Evolutionary conservation across 2,113 vertebrate species (phyloP), one percentile per base, ranked within the genome.

Genomic region (Dolichotis patagonum): DNA sequence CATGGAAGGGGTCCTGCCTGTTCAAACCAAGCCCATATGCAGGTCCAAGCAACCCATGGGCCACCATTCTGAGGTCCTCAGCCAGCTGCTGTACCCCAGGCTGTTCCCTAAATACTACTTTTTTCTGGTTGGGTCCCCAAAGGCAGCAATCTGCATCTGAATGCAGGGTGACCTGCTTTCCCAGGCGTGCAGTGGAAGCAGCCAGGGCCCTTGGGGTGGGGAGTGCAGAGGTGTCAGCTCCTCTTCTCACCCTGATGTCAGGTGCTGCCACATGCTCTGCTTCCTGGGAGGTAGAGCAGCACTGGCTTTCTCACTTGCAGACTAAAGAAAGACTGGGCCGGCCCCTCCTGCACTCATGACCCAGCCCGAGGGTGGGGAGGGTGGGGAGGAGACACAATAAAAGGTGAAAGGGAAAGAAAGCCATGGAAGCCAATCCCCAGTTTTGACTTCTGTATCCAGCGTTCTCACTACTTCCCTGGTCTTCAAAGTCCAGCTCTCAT

Each of bases 191-290:
- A 24, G 19, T 24, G 5, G 41, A 93, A 43, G 96, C 26, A 80
- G 38, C 69, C 30, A 16, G 43, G 0, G 30, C 80, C 58, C 38
- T 49, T 86, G 49, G 65, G 16, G 5, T 86, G 49, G 65, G 16
- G 5, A n/a, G 63, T 71, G n/a, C 54, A 24, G 86, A 89, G 60
- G 83, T 58, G 82, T 92, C 73, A 91, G 62, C 85, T 81, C 46
- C 65, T n/a, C 71, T 96, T 92, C 96, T 96, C 96, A 90, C 93
- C 80, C 88, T 58, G 41, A 11, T 8, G 60, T 96, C 95, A 97
- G 88, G 60, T 52, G 85, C 85, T 73, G 28, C 86, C 88, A 0
- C 3, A 7, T 52, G 85, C 65, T 93, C 67, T 2, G 84, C 92
- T 96, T 96, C 96, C 95, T 49, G 87, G 43, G 90, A 96, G 96